Conservation (phyloP, 2,113 vertebrate species). For the Cranoglanis bouderius region DNA sequence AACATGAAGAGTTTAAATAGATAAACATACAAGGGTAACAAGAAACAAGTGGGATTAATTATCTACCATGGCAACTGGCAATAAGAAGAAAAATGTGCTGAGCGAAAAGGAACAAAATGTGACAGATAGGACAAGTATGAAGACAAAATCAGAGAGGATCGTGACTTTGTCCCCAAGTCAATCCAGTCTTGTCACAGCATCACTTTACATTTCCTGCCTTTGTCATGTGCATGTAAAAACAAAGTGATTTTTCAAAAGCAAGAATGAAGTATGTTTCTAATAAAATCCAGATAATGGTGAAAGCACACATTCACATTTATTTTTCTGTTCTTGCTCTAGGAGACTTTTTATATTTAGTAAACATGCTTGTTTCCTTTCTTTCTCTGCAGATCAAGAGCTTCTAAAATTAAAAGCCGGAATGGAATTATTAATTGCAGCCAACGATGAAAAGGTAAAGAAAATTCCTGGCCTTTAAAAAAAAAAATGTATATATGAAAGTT, state of each 20-base stretch:
- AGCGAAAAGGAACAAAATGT: not conserved
- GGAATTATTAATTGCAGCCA: slow-evolving; percentile 85
- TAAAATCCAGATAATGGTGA: not conserved
- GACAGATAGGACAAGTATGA: not conserved
- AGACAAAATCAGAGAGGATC: not conserved
- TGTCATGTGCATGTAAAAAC: not conserved
- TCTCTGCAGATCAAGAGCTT: slow-evolving; percentile 87
- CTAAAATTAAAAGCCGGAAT: slow-evolving; percentile 87
- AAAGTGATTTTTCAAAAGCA: not conserved
- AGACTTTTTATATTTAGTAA: not conserved
- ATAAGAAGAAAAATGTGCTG: not conserved
- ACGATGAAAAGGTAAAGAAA: slow-evolving; percentile 88
- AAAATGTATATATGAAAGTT: not conserved
- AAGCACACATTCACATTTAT: not conserved
- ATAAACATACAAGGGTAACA: not conserved
- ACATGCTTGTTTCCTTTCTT: slow-evolving; percentile 11
- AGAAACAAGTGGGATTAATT: not conserved
- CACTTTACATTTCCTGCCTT: not conserved
- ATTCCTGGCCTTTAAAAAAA: not conserved
- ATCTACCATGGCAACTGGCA: not conserved
- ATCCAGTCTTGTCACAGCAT: not conserved
- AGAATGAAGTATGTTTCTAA: not conserved
- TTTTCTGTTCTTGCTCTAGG: not conserved
- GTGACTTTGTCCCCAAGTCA: not conserved
- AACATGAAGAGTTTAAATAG: not conserved